Percentiles rank a stretch among this genome's conserved stretches.
These are phyloP conservation scores for Drosophila sturtevanti DNA, from an alignment of 1,140 invertebrate genomes.

Conservation along the genomic window DNA sequence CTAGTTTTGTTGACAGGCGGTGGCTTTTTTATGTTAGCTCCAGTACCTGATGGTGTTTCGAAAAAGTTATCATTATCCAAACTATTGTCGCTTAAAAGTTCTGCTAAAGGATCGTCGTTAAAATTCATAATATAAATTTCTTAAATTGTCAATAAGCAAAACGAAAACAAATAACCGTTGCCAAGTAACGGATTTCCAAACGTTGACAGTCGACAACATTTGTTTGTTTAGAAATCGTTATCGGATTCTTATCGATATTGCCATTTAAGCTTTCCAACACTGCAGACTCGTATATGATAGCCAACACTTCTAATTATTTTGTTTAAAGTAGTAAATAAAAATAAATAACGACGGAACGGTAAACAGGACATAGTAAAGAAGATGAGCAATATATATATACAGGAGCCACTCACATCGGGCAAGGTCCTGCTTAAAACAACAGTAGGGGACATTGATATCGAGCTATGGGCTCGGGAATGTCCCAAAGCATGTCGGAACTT, in stretches of 20 bases:
- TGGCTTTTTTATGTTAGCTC: conserved; percentile 39
- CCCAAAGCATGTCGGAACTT: conserved; percentile 98
- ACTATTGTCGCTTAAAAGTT: conserved; percentile 83
- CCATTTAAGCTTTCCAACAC: background rate
- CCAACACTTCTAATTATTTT: background rate
- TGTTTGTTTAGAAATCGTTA: background rate
- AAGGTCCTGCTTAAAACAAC: conserved; percentile 97
- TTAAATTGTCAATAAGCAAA: background rate
- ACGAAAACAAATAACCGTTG: conserved; percentile 44
- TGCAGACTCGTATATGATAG: background rate
- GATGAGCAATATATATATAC: conserved; percentile 98
- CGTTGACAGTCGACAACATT: background rate
- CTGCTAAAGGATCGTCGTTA: conserved; percentile 82
- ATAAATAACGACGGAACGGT: background rate
- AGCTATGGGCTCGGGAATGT: conserved; percentile 98
- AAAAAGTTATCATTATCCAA: conserved; percentile 84
- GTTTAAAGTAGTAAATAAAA: conserved; percentile 1
- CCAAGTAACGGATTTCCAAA: conserved; percentile 51
- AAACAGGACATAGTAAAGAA: conserved; percentile 26
- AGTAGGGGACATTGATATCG: conserved; percentile 98
- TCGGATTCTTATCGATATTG: background rate
- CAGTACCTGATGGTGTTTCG: conserved; percentile 65
- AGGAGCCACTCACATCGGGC: conserved; percentile 96
- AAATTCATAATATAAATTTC: conserved; percentile 60
- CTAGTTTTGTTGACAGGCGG: conserved; percentile 31